Conservation (phyloP, 2,797 vertebrate genomes). For the Gouania willdenowi region DNA sequence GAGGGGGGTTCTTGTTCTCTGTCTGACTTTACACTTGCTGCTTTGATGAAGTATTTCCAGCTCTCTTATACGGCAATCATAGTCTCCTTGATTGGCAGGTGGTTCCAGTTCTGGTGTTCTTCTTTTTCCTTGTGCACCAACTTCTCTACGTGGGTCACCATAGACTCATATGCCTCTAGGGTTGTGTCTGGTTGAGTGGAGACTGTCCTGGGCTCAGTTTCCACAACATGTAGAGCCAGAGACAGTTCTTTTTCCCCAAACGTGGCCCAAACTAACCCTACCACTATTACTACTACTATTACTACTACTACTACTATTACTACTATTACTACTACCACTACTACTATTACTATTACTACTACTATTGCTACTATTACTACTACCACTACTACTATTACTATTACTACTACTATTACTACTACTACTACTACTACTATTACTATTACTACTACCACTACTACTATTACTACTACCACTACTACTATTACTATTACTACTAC, state of each 20-base stretch:
- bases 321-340: too few species aligned
- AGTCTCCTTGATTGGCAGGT: not conserved
- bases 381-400: too few species aligned
- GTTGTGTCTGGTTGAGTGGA: not conserved
- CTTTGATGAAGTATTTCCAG: not conserved
- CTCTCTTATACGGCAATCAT: not conserved
- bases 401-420: too few species aligned
- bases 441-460: too few species aligned
- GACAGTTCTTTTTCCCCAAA: not conserved
- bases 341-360: too few species aligned
- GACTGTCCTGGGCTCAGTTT: not conserved
- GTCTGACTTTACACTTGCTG: not conserved
- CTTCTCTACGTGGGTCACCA: not conserved
- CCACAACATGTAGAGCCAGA: not conserved
- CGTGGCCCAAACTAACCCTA: not conserved
- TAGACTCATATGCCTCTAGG: not conserved
- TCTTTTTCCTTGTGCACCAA: not conserved
- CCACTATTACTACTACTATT: too few species aligned
- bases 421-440: too few species aligned
- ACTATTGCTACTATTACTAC: too few species aligned
- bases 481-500: too few species aligned
- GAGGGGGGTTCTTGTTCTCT: too few species aligned
- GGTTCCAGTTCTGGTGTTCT: not conserved
- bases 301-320: too few species aligned
- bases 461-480: too few species aligned